Evolutionary conservation across 2,888 invertebrate genomes (phyloP).

Genomic region (Acrobasis consociella): DNA sequence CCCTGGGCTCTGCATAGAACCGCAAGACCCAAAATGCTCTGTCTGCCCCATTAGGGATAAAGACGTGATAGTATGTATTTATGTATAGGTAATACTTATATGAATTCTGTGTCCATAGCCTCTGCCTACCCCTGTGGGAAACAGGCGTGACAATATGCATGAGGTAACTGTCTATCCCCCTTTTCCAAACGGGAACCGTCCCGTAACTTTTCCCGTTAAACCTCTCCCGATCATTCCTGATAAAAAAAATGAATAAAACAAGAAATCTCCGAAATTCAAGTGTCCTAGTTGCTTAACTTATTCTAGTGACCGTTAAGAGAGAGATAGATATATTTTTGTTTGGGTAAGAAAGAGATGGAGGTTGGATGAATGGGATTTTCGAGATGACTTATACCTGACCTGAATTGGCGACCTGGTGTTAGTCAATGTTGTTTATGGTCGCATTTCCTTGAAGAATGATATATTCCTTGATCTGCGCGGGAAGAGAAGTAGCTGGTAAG

Average conservation of each 20-base stretch:
- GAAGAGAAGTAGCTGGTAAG: too few species aligned
- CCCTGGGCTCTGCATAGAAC: too few species aligned
- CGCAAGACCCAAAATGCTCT: too few species aligned
- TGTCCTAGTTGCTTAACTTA: slow-evolving; percentile 10
- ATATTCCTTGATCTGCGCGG: too few species aligned
- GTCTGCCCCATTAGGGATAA: too few species aligned
- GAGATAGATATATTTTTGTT: background rate
- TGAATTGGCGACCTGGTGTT: slow-evolving; percentile 7
- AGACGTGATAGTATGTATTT: too few species aligned
- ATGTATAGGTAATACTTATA: too few species aligned
- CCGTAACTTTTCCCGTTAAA: slow-evolving; percentile 16
- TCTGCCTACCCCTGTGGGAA: too few species aligned
- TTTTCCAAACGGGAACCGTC: slow-evolving; percentile 1
- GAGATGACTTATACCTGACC: slow-evolving; percentile 15
- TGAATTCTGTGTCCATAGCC: too few species aligned
- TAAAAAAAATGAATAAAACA: slow-evolving; percentile 12
- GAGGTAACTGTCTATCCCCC: background rate
- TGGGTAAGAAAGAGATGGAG: background rate
- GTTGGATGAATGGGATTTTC: slow-evolving; percentile 19
- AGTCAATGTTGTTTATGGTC: slow-evolving; percentile 3
- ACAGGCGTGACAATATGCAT: too few species aligned
- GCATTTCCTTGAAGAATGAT: background rate
- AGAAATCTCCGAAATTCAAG: slow-evolving; percentile 4
- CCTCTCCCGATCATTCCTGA: slow-evolving; percentile 8
- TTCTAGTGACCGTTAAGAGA: slow-evolving; percentile 14